Percentiles rank a stretch among this genome's conserved stretches.
phyloP scores from a whole-genome alignment of 2,888 invertebrate genomes.

The Macrophya annulata region DNA sequence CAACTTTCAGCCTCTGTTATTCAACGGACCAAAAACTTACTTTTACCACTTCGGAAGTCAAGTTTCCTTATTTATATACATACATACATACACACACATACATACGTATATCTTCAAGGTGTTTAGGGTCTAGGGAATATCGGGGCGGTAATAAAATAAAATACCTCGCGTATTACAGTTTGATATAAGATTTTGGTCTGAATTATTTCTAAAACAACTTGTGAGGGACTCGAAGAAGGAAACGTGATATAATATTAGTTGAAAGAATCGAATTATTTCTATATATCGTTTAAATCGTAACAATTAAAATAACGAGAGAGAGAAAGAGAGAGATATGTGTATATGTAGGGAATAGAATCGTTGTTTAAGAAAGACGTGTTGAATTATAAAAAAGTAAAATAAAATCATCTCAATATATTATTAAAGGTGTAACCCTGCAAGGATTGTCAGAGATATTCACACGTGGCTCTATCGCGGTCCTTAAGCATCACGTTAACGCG shows the following conservation, averaged over 20 bases:
- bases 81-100: no score
- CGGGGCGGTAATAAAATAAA: no score
- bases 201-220: no score
- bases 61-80: background rate
- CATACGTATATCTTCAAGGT: background rate
- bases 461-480: slow-evolving; percentile 18
- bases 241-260: no score
- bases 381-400: background rate
- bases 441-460: slow-evolving; percentile 1
- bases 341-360: background rate
- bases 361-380: background rate
- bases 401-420: background rate
- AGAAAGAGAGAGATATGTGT: background rate
- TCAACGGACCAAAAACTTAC: background rate
- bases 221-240: no score
- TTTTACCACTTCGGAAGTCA: background rate
- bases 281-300: no score
- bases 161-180: no score
- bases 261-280: no score
- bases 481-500: slow-evolving; percentile 54
- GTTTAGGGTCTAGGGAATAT: background rate
- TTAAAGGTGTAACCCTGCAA: background rate
- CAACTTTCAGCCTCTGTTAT: background rate
- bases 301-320: background rate
- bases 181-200: no score